Evolutionary conservation across 2,888 invertebrate genomes (phyloP), one percentile per base, ranked within the genome.

Genomic region (Xanthorhoe spadicearia): DNA sequence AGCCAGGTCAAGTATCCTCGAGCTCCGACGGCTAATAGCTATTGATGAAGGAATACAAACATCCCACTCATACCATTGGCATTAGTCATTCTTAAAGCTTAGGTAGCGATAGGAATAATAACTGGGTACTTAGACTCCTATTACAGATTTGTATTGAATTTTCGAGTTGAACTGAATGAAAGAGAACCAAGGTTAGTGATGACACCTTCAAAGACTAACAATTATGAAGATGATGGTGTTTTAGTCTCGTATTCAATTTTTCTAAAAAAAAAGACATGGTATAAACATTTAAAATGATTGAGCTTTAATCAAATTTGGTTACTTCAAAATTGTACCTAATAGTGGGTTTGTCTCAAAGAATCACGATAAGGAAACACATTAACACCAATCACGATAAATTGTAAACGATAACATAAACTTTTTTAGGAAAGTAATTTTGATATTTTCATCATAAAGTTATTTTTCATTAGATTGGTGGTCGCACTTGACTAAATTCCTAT

Each of bases 1-100:
- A 68, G 68, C 50, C 59, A 58, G 61, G 70, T 60, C 56, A 61
- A 72, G 66, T 61, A 58, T 62, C 50, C 60, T 69, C 43, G 54
- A 53, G 51, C 59, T 50, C 10, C 49, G 49, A 18, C 13, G 48
- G 57, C 32, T 61, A 49, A 61, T 61, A 62, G 62, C 64, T 68
- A 69, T 71, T 68, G 66, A 55, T 68, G 57, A 60, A 51, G 52
- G 51, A 56, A 54, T 63, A 58, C 53, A 65, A 23, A 46, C 54
- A 64, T 66, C 63, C 17, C 46, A 56, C 18, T 32, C 28, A 48
- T 23, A 23, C 35, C 7, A 15, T 32, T 17, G 28, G 9, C 23
- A 28, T 51, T 49, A 60, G 43, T 60, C 49, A 55, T 55, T 15
- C 38, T 38, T 35, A 19, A 15, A 9, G 18, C 51, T 23, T 49